Percentiles rank a stretch among this genome's conserved stretches.
Conservation (phyloP, 2,888 invertebrate species). For the Tiliacea citrago region DNA sequence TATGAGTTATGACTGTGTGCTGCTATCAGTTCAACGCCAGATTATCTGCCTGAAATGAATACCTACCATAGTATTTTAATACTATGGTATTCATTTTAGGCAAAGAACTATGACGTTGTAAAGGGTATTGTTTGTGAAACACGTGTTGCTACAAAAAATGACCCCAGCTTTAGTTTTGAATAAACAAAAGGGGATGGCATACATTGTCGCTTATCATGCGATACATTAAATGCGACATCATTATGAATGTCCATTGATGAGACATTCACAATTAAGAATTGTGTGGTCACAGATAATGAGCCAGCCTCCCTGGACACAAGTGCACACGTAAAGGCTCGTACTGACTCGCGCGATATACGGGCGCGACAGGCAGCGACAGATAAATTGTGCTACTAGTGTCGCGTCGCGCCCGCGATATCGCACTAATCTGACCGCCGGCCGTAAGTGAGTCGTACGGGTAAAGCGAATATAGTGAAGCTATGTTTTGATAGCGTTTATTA, state of each 20-base stretch:
- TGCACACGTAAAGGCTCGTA: no score
- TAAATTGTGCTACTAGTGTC: no score
- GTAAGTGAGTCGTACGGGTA: no score
- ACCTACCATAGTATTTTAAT: not conserved
- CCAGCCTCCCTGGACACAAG: slow-evolving; percentile 22
- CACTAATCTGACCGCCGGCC: no score
- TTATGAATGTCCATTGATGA: slow-evolving; percentile 37
- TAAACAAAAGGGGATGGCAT: slow-evolving; percentile 4
- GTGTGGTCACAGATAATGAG: slow-evolving; percentile 27
- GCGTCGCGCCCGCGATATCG: no score
- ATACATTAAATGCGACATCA: slow-evolving; percentile 18
- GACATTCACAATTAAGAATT: slow-evolving; percentile 26
- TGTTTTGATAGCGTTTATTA: no score
- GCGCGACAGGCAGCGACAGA: no score
- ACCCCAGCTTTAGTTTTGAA: not conserved
- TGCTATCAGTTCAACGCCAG: not conserved
- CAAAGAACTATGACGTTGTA: not conserved
- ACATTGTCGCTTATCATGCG: slow-evolving; percentile 2
- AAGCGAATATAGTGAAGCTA: no score
- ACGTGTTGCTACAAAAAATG: slow-evolving; percentile 35
- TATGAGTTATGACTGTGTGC: not conserved
- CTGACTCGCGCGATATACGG: no score
- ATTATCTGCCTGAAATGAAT: not conserved
- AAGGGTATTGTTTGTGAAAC: slow-evolving; percentile 6
- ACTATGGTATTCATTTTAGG: no score